Conservation (phyloP, 1,140 invertebrate species). For the Aporrectodea caliginosa region DNA sequence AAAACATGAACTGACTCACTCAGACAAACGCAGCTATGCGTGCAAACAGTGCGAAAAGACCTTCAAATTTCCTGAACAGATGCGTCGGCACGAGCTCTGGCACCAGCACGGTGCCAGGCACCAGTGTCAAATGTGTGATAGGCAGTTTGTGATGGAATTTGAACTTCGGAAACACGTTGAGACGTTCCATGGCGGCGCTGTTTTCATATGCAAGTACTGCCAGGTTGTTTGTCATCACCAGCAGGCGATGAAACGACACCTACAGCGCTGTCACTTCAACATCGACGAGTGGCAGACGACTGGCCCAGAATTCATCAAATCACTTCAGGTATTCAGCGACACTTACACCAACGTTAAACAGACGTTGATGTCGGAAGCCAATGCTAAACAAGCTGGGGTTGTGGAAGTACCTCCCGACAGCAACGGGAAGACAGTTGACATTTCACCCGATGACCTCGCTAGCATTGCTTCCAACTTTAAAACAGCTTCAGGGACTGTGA, state of each 20-base stretch:
- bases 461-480: too few relatives aligned
- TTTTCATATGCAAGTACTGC: slow-evolving; percentile 57
- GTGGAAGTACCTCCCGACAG: too few relatives aligned
- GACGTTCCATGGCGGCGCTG: slow-evolving; percentile 54
- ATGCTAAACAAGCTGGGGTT: too few relatives aligned
- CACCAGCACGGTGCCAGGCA: slow-evolving; percentile 41
- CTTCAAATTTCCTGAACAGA: slow-evolving; percentile 57
- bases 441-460: too few relatives aligned
- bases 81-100: slow-evolving; percentile 52
- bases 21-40: slow-evolving; percentile 45
- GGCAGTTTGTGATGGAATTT: slow-evolving; percentile 55
- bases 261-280: slow-evolving; percentile 54
- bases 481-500: too few relatives aligned
- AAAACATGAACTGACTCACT: slow-evolving; percentile 54
- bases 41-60: slow-evolving; percentile 48
- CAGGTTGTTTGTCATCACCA: slow-evolving; percentile 46
- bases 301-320: slow-evolving; percentile 36
- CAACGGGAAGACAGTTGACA: too few relatives aligned
- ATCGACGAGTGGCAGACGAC: slow-evolving; percentile 37
- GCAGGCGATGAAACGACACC: slow-evolving; percentile 57
- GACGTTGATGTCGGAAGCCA: too few relatives aligned
- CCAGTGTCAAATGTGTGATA: slow-evolving; percentile 52
- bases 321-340: neutral
- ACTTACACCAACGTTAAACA: slow-evolving; percentile 14
- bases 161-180: slow-evolving; percentile 55